Evolutionary conservation across 2,113 vertebrate species (phyloP), one percentile per base, ranked within the genome.

Genomic region (Rhinogobius similis): DNA sequence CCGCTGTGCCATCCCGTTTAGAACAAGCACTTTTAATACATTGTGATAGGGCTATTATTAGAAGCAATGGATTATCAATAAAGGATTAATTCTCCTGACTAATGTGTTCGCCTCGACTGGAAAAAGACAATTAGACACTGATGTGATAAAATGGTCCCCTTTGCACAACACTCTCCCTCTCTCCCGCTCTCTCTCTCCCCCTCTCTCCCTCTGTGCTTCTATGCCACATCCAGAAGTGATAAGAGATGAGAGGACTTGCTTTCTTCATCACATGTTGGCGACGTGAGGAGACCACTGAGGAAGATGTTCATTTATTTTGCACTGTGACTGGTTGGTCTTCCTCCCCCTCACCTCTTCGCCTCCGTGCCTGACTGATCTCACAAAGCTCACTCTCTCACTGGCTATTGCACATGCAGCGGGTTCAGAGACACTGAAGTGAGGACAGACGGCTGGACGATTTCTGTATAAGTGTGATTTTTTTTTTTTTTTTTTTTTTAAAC

Each of bases 31-130:
- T 79, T 81, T 90, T 83, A 85, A 75, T 78, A 84, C 82, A 85
- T 68, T 75, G 52, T 82, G 82, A 84, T 81, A 61, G 73, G 59
- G 27, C 81, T 87, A 85, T 89, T 83, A 86, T 83, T 91, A 90
- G 90, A 85, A 73, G 66, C 24, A 1, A 82, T 83, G 87, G 86
- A 90, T 92, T 89, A 90, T 91, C 87, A 90, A 87, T 91, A 86
- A 88, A 62, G 86, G 85, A 76, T 84, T 90, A 90, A 91, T 89
- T 88, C 85, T 88, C 88, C 84, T 73, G 73, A 87, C 55, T 87
- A 76, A 81, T 80, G 82, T 74, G 64, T 82, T 76, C 68, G 65
- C 58, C 75, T 71, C 62, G 69, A 75, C 76, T 76, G 75, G 75
- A 83, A 89, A 58, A 82, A 76, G 65, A 76, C 72, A 52, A 18